These are phyloP conservation scores for Zapus hudsonius DNA, from an alignment of 2,113 vertebrate species.

Conservation along the genomic window DNA sequence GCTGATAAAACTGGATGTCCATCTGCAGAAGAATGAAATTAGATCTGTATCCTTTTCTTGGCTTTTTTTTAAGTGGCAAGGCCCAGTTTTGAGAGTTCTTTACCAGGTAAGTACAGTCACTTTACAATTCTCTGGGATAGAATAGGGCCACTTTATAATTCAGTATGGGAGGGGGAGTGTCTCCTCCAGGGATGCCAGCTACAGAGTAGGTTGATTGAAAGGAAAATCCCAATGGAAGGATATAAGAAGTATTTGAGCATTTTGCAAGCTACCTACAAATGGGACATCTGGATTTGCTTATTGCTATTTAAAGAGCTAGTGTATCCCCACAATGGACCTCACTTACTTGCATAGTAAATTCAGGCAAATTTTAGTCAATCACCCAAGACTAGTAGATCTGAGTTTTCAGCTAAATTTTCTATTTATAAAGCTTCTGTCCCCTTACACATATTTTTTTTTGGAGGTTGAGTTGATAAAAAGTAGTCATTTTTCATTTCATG, in stretches of 20 bases:
- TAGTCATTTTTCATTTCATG: not conserved
- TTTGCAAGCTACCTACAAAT: not conserved
- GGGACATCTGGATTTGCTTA: not conserved
- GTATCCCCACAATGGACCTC: not conserved
- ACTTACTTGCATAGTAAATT: not conserved
- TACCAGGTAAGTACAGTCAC: not conserved
- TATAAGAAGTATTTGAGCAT: not conserved
- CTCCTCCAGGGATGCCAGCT: not conserved
- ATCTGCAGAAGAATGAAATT: too few species aligned
- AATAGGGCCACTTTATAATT: not conserved
- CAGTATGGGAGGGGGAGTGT: not conserved
- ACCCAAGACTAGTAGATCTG: not conserved
- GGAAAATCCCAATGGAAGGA: not conserved
- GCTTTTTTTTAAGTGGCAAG: not conserved
- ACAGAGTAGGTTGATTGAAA: not conserved
- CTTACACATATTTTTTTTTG: constrained; percentile 50
- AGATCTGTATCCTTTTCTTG: not conserved
- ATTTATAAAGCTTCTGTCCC: constrained; percentile 19
- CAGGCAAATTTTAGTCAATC: constrained; percentile 3
- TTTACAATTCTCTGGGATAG: not conserved
- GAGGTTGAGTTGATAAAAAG: constrained; percentile 32
- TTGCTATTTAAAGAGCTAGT: not conserved
- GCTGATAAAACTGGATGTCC: too few species aligned
- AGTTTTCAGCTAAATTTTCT: not conserved
- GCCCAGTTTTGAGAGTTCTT: not conserved